Conservation (phyloP, 2,797 vertebrate genomes). For the Leucoraja ocellata region DNA sequence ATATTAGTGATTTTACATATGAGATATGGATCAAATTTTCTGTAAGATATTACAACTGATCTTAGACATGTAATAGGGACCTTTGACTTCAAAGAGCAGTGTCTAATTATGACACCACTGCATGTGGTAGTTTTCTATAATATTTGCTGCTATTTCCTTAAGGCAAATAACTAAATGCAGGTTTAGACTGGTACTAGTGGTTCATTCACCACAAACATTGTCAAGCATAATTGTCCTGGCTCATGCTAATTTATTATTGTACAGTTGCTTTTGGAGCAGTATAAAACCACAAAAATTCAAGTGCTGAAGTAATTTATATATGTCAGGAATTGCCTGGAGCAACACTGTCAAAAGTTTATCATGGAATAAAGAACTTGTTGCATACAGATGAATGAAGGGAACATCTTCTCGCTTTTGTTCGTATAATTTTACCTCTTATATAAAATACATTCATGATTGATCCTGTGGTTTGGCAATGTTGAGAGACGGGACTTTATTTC, state of each 20-base stretch:
- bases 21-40: neutral
- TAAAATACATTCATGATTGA: neutral
- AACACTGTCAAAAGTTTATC: neutral
- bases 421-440: neutral
- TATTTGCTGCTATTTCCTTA: neutral
- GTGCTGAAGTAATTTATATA: neutral
- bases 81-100: neutral
- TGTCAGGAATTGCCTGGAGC: neutral
- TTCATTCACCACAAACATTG: neutral
- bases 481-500: neutral
- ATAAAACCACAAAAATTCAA: constrained; percentile 15
- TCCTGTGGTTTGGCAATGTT: neutral
- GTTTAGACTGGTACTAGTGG: neutral
- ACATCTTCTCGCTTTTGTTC: neutral
- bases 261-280: neutral
- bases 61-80: neutral
- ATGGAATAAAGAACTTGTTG: neutral
- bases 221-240: neutral
- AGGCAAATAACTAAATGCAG: neutral
- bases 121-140: neutral
- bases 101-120: neutral
- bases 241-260: constrained; percentile 8
- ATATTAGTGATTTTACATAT: neutral
- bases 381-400: neutral
- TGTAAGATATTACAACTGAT: neutral